Evolutionary conservation across 1,140 invertebrate genomes (phyloP).

Genomic region (Drosophila ohnishii): DNA sequence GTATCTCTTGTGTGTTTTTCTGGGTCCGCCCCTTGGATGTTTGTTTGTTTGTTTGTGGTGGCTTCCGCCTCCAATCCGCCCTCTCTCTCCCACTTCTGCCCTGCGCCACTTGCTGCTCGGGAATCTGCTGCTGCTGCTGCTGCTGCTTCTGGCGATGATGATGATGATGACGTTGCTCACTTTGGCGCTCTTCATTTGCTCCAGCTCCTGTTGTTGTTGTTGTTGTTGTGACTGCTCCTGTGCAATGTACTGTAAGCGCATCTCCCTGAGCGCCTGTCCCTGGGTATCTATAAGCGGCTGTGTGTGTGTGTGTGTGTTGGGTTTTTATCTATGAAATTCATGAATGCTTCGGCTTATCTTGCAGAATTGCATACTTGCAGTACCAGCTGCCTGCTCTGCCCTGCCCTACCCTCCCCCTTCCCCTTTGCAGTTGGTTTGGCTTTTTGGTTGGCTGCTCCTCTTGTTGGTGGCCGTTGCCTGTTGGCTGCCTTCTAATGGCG

Average conservation of each 20-base stretch:
- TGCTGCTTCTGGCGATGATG: constrained; percentile 37
- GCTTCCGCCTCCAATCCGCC: constrained; percentile 2
- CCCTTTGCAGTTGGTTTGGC: constrained; percentile 22
- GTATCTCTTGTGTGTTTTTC: constrained; percentile 13
- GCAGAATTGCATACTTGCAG: constrained; percentile 81
- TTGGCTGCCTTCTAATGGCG: constrained; percentile 76
- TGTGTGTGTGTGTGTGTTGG: constrained; percentile 58
- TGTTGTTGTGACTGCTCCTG: constrained; percentile 56
- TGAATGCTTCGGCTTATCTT: constrained; percentile 81
- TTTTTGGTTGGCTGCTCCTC: constrained; percentile 49
- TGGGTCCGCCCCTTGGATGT: constrained; percentile 18
- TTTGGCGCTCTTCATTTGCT: constrained; percentile 61
- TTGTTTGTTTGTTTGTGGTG: constrained; percentile 19
- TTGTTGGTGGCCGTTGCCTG: constrained; percentile 28
- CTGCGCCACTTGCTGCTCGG: constrained; percentile 29
- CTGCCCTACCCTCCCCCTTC: not conserved
- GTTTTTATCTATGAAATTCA: constrained; percentile 81
- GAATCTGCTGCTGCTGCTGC: constrained; percentile 20
- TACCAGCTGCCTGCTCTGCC: constrained; percentile 8
- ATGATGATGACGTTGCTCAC: constrained; percentile 63
- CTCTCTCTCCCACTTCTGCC: constrained; percentile 11
- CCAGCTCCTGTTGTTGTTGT: constrained; percentile 17
- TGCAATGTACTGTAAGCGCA: constrained; percentile 81
- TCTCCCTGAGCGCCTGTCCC: constrained; percentile 42
- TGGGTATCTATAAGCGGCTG: constrained; percentile 21